Evolutionary conservation across 2,113 vertebrate genomes (phyloP).

Genomic region (Carlito syrichta): DNA sequence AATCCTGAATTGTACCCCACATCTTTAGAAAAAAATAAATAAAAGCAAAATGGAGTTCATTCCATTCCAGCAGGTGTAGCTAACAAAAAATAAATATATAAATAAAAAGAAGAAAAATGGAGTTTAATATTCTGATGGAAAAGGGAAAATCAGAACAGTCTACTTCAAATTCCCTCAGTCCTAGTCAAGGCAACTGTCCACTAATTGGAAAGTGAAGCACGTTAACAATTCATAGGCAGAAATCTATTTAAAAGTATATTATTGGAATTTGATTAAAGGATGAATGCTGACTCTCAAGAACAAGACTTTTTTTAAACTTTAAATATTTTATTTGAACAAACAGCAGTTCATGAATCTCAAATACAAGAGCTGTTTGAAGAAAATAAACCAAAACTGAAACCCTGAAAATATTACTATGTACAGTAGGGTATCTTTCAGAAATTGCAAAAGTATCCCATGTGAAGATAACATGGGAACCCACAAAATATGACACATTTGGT

Average conservation of each 20-base stretch:
- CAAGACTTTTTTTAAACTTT: too few species aligned
- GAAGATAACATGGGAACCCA: background rate
- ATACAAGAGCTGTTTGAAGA: too few species aligned
- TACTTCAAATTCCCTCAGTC: background rate
- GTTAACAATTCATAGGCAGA: background rate
- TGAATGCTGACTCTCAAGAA: background rate
- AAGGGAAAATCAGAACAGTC: background rate
- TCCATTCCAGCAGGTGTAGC: too few species aligned
- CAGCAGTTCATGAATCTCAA: too few species aligned
- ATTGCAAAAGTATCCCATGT: background rate
- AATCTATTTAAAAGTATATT: background rate
- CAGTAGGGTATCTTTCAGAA: background rate
- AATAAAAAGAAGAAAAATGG: constrained; percentile 9
- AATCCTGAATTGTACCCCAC: too few species aligned
- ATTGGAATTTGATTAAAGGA: background rate
- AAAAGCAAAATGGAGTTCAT: too few species aligned
- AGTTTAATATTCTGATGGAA: background rate
- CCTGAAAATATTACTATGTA: background rate
- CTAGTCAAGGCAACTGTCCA: background rate
- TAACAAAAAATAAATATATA: too few species aligned
- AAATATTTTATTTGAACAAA: too few species aligned
- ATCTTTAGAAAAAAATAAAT: too few species aligned
- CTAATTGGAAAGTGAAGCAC: background rate
- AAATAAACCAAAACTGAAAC: background rate
- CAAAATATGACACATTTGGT: background rate